phyloP scores from a whole-genome alignment of 1,140 invertebrate genomes.

The Achatina immaculata region DNA sequence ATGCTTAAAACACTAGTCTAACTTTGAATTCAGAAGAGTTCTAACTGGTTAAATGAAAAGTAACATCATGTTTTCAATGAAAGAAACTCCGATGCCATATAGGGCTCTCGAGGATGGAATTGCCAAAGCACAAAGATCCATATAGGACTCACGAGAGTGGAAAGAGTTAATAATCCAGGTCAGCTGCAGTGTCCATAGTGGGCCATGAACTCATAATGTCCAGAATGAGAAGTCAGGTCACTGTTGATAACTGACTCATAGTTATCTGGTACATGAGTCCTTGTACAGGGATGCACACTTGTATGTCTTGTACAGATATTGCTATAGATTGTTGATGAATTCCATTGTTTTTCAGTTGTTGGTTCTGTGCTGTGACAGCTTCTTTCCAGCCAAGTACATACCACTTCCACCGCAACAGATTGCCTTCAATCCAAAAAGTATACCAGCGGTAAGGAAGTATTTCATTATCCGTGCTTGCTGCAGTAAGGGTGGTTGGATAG shows the following conservation, averaged over 20 bases:
- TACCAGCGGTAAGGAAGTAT: neutral
- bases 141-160: too few species aligned
- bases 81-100: too few species aligned
- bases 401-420: conserved; percentile 33
- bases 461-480: too few species aligned
- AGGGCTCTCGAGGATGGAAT: too few species aligned
- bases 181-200: too few species aligned
- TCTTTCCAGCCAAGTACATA: conserved; percentile 57
- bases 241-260: neutral
- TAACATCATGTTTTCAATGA: too few species aligned
- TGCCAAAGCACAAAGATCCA: too few species aligned
- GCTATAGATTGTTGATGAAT: neutral
- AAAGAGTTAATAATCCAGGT: too few species aligned
- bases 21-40: too few species aligned
- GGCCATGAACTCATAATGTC: neutral
- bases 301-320: neutral
- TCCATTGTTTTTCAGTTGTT: conserved; percentile 51
- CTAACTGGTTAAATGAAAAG: too few species aligned
- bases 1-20: too few species aligned
- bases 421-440: conserved; percentile 22
- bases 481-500: too few species aligned
- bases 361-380: conserved; percentile 60
- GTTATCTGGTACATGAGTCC: neutral
- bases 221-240: neutral
- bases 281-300: neutral